Evolutionary conservation across 2,888 invertebrate species (phyloP), one percentile per base, ranked within the genome.

Genomic region (Gasteruption jaculator): DNA sequence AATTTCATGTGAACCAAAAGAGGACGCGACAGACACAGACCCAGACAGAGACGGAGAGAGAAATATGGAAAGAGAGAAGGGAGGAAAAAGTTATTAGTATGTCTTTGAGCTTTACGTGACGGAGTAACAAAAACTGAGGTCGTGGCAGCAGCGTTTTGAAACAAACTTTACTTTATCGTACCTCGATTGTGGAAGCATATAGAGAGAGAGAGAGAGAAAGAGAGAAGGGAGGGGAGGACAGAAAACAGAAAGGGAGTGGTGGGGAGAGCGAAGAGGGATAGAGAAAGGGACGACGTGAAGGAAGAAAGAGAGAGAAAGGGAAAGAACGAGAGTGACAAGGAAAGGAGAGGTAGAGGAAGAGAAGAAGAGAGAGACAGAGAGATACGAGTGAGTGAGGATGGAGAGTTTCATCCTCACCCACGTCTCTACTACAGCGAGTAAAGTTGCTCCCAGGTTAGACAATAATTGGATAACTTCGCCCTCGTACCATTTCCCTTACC

Each of bases 401-500:
- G 36, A 41, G 33, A 31, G n/a, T n/a, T n/a, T n/a, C n/a, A n/a
- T n/a, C n/a, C n/a, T n/a, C 43, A 44, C 51, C 51, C 51, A 53
- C 52, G 51, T 57, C 55, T 55, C 57, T 54, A 56, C 54, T 54
- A 56, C 54, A 55, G 55, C 60, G 57, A 61, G 62, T 61, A 61
- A 65, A 69, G 63, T 67, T 65, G 66, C 66, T 63, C 61, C 62
- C 68, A 66, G 70, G 69, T 68, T 70, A 68, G 69, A 70, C 69
- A 70, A 70, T 70, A 69, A 70, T 70, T 70, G 70, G 70, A 69
- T 69, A 70, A 69, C 64, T 70, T 70, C 57, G 66, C 61, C 62
- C 64, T 61, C 61, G 53, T 57, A 58, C n/a, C n/a, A 44, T 41
- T 31, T 18, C 41, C 36, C 22, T 32, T 20, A 19, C 39, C 11